These are phyloP conservation scores for Xerus rutilus DNA, from an alignment of 2,797 vertebrate species.

Conservation along the genomic window DNA sequence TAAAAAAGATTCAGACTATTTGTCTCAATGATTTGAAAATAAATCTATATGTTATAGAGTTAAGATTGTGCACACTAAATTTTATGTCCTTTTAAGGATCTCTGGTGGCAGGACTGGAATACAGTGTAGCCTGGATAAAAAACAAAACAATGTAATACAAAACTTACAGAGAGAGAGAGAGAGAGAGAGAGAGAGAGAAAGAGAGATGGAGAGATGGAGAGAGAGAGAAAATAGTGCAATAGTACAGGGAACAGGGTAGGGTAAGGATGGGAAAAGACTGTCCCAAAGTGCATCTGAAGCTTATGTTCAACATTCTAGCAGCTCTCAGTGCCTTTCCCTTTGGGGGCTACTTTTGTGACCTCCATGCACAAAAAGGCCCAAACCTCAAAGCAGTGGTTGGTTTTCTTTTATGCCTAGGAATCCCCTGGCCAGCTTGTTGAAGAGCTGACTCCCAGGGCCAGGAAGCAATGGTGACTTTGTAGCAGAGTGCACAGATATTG, in stretches of 20 bases:
- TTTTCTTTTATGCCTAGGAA: background rate
- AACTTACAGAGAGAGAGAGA: background rate
- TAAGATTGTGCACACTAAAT: background rate
- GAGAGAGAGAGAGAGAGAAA: too few species aligned
- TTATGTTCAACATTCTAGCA: background rate
- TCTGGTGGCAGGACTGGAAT: background rate
- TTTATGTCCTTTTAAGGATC: background rate
- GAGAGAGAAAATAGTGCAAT: too few species aligned
- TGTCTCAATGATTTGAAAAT: background rate
- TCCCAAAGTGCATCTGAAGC: background rate
- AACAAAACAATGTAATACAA: background rate
- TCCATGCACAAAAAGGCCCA: background rate
- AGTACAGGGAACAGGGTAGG: background rate
- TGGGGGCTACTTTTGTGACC: background rate
- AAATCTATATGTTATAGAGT: background rate
- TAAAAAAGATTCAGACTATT: background rate
- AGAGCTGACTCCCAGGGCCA: rapidly evolving
- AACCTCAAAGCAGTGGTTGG: background rate
- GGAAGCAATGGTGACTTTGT: too few species aligned
- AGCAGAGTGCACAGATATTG: background rate
- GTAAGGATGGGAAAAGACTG: background rate
- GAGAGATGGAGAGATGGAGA: background rate
- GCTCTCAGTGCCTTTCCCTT: background rate
- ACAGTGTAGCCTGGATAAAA: background rate
- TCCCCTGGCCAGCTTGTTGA: background rate